Evolutionary conservation across 2,888 invertebrate species (phyloP).

Genomic region (Cartodere bifasciata): DNA sequence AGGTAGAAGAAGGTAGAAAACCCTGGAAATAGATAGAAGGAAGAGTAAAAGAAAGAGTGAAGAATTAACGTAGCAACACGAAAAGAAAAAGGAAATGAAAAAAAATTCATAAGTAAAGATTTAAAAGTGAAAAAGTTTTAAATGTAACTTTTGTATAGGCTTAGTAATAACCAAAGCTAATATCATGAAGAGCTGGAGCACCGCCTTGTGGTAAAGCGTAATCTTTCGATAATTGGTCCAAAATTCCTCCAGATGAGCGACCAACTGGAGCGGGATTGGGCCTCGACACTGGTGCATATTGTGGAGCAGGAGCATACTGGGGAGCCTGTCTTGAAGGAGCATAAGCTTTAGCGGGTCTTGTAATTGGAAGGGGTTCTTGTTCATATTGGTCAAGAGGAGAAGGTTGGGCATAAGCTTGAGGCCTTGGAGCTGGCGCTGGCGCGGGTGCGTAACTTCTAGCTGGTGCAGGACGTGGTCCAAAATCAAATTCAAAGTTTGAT

Average conservation of each 20-base stretch:
- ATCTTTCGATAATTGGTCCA: slow-evolving; percentile 71
- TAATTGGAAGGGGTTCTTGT: slow-evolving; percentile 14
- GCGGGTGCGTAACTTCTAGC: slow-evolving; percentile 24
- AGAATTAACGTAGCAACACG: too few relatives aligned
- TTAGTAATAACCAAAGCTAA: slow-evolving; percentile 72
- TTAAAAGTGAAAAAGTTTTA: too few relatives aligned
- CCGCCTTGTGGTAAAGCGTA: slow-evolving; percentile 62
- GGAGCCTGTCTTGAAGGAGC: slow-evolving; percentile 22
- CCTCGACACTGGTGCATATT: slow-evolving; percentile 16
- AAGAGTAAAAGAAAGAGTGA: too few relatives aligned
- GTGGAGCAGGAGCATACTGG: slow-evolving; percentile 21
- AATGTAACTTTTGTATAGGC: not conserved
- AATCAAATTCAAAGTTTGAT: slow-evolving; percentile 7
- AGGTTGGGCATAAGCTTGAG: slow-evolving; percentile 24
- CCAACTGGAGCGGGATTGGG: slow-evolving; percentile 23
- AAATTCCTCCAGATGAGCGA: slow-evolving; percentile 40
- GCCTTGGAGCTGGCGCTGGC: slow-evolving; percentile 24
- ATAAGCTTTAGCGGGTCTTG: slow-evolving; percentile 12
- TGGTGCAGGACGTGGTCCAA: slow-evolving; percentile 19
- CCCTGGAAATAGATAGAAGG: too few relatives aligned
- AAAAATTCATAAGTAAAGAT: too few relatives aligned
- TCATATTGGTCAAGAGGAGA: slow-evolving; percentile 17
- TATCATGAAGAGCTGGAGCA: slow-evolving; percentile 62
- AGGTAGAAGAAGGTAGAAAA: too few relatives aligned
- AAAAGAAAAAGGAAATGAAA: too few relatives aligned